Conservation (phyloP, 2,888 invertebrate species). For the Macroteleia sp. region DNA sequence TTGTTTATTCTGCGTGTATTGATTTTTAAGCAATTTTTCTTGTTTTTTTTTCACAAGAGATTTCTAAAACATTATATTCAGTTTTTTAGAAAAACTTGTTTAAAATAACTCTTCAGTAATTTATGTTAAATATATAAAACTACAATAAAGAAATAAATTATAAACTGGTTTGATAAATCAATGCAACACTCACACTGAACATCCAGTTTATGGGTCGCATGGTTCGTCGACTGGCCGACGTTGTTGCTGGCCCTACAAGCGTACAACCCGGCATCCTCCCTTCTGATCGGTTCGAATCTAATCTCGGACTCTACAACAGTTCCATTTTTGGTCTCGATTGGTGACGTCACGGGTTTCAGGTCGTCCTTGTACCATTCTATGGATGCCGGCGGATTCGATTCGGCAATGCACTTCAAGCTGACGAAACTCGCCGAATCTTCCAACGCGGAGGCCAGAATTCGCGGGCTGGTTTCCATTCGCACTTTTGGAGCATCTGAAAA, state of each 20-base stretch:
- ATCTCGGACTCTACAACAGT: constrained; percentile 81
- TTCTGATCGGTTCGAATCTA: constrained; percentile 86
- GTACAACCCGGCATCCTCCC: constrained; percentile 89
- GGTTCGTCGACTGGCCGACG: constrained; percentile 86
- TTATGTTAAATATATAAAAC: too few species aligned
- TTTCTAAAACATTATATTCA: too few species aligned
- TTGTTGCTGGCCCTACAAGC: constrained; percentile 93
- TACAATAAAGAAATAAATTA: too few species aligned
- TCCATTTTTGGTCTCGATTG: constrained; percentile 74
- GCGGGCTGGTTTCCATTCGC: constrained; percentile 84
- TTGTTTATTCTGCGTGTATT: too few species aligned
- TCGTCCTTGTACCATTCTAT: constrained; percentile 85
- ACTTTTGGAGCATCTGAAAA: constrained; percentile 85
- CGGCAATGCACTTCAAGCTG: constrained; percentile 85
- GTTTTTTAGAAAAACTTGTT: too few species aligned
- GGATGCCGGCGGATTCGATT: constrained; percentile 86
- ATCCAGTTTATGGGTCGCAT: constrained; percentile 85
- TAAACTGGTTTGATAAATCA: too few species aligned
- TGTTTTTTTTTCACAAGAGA: too few species aligned
- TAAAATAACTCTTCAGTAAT: too few species aligned
- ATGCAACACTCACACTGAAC: constrained; percentile 86
- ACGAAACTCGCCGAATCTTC: constrained; percentile 85
- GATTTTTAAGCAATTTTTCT: too few species aligned
- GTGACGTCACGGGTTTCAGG: constrained; percentile 49
- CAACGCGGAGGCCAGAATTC: constrained; percentile 82